Evolutionary conservation across 1,140 invertebrate genomes (phyloP), one percentile per base, ranked within the genome.

Genomic region (Tachypleus tridentatus): DNA sequence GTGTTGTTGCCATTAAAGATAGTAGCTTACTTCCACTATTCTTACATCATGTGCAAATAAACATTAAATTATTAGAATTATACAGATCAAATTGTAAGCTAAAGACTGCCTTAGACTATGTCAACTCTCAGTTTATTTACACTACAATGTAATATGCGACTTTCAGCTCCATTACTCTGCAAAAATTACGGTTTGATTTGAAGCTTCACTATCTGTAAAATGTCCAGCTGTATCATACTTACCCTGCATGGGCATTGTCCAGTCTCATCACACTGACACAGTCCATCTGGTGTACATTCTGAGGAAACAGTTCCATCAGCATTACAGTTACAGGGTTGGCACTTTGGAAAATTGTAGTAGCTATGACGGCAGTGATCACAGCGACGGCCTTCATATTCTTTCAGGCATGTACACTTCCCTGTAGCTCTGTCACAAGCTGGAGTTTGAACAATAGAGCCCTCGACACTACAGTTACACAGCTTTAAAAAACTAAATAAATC

Each of bases 241-340:
- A 87, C 85, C 78, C 91, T 92, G 79, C 93, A 98, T 7, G 84
- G 84, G 77, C 94, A 98, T 69, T 87, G 83, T 11, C 93, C 93
- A 65, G 80, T 81, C 1, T 85, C 79, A 67, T 84, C 80, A 78
- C 93, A 94, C 58, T 86, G 73, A 10, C 82, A 77, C 5, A 65
- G 52, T 48, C 71, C 70, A 56, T 78, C 74, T 57, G 78, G 74
- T 5, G 78, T 76, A 70, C 87, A 88, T 49, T 81, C 77, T 4
- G 77, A 77, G 1, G 78, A 76, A 29, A 82, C 74, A 0, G 87
- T 88, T 51, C 91, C 90, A 1, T 83, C 80, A 1, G 74, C 57
- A 72, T 87, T 78, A 75, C 93, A 97, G 58, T 84, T 82, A 75
- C 93, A 97, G 7, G 84, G 83, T 51, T 83, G 79, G 75, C 97